Evolutionary conservation across 1,140 invertebrate genomes (phyloP), one percentile per base, ranked within the genome.

Genomic region (Zaprionus nigranus): DNA sequence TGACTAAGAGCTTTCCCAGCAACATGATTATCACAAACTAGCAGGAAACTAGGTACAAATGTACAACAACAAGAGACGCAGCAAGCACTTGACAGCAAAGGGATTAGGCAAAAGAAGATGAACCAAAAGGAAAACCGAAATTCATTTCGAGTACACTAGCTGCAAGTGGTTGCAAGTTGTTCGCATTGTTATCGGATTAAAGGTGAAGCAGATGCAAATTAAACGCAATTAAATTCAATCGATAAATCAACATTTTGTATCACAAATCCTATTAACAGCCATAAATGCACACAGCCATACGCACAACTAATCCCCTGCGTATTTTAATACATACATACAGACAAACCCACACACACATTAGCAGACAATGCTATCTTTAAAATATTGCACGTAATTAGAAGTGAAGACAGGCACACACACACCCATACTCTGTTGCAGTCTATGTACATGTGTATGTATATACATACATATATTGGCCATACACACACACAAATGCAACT

Each of bases 321-420:
- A 46, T 46, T 46, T 9, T 9, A 46, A 17, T 7, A 46, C n/a
- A 46, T 17, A 38, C 13, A 15, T 38, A 15, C 28, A 30, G 28
- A 30, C 28, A 9, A 9, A 30, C 28, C 20, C 20, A 30, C 28
- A 40, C 15, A n/a, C 12, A 49, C 40, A 46, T 22, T 7, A 11
- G 24, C 20, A 51, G 17, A 49, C 43, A 49, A 49, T 49, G 43
- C 17, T 20, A 22, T 0, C 9, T 51, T 51, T 30, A 30, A 9
- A 51, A 51, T 22, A 13, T 24, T 51, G 46, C 20, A 24, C 58
- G 6, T 46, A 46, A 46, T 17, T 46, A 17, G 40, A 46, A 46
- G 40, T 17, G 40, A 46, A 43, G 17, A 74, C 67, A 73, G n/a
- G 13, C n/a, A 40, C 26, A 28, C 40, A 61, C 3, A 6, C 7